phyloP scores from a whole-genome alignment of 2,888 invertebrate genomes.

The Anthoptus insignis region DNA sequence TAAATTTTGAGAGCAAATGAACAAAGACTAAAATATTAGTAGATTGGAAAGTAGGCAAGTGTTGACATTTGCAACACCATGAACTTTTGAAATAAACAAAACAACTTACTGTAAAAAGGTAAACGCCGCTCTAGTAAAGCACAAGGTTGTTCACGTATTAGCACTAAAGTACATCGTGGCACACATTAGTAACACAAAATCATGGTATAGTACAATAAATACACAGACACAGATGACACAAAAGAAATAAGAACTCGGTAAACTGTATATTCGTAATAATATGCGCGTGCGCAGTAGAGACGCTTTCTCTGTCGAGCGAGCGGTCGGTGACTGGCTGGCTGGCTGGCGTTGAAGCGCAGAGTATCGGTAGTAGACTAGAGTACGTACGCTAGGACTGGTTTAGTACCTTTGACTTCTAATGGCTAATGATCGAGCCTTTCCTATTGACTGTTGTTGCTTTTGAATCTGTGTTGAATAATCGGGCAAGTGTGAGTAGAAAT shows the following conservation, averaged over 20 bases:
- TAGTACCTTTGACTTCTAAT: conserved; percentile 61
- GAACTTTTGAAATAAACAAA: conserved; percentile 49
- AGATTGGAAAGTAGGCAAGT: background rate
- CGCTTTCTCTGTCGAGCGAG: conserved; percentile 58
- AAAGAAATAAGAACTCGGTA: conserved; percentile 61
- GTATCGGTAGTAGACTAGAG: conserved; percentile 57
- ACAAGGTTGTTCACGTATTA: conserved; percentile 56
- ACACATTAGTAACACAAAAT: conserved; percentile 13
- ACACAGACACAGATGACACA: conserved; percentile 56
- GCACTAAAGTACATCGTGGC: conserved; percentile 31
- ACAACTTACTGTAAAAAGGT: conserved; percentile 73
- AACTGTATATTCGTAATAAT: conserved; percentile 53
- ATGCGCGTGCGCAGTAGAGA: conserved; percentile 62
- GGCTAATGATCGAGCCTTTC: conserved; percentile 62
- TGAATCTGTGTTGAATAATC: too few relatives aligned
- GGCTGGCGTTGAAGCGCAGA: conserved; percentile 57
- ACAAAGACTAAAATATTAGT: background rate
- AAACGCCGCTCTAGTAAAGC: conserved; percentile 64
- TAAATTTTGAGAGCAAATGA: too few relatives aligned
- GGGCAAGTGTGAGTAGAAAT: too few relatives aligned
- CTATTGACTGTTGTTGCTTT: conserved; percentile 47
- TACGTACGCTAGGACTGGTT: conserved; percentile 70
- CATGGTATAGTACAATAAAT: background rate
- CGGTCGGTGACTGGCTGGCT: conserved; percentile 74
- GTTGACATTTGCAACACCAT: conserved; percentile 21